Evolutionary conservation across 2,113 vertebrate genomes (phyloP).

Genomic region (Sminthopsis crassicaudata): DNA sequence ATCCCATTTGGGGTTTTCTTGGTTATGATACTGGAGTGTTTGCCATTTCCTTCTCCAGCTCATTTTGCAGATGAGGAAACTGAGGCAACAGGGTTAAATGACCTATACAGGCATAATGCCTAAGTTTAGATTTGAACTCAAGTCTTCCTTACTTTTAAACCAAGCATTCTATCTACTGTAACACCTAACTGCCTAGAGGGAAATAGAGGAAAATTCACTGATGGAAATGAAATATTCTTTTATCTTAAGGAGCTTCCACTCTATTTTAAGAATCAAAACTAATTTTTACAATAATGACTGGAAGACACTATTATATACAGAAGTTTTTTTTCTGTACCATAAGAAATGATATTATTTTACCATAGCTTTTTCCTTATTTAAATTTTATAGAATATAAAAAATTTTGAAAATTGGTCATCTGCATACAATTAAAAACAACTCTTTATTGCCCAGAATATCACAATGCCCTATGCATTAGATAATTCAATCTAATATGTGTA

Average conservation of each 20-base stretch:
- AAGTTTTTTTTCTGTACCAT: constrained; percentile 20
- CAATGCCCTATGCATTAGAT: background rate
- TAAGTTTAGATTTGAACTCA: background rate
- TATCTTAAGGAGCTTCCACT: background rate
- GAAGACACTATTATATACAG: constrained; percentile 15
- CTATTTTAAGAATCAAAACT: constrained; percentile 15
- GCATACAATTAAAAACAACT: constrained; percentile 32
- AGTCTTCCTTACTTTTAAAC: background rate
- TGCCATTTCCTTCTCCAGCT: background rate
- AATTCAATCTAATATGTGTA: background rate
- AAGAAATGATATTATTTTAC: background rate
- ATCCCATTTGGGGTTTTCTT: background rate
- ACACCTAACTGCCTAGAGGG: background rate
- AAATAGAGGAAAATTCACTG: background rate
- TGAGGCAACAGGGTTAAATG: background rate
- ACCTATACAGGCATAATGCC: background rate
- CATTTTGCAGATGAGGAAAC: background rate
- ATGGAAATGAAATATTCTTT: background rate
- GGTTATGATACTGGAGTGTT: background rate
- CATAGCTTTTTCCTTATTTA: constrained; percentile 19
- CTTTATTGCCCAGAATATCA: background rate
- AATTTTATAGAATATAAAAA: constrained; percentile 39
- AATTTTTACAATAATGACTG: background rate
- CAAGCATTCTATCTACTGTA: background rate
- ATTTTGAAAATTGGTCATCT: constrained; percentile 35